These are phyloP conservation scores for Napeogenes inachia DNA, from an alignment of 2,888 invertebrate genomes.

Conservation along the genomic window DNA sequence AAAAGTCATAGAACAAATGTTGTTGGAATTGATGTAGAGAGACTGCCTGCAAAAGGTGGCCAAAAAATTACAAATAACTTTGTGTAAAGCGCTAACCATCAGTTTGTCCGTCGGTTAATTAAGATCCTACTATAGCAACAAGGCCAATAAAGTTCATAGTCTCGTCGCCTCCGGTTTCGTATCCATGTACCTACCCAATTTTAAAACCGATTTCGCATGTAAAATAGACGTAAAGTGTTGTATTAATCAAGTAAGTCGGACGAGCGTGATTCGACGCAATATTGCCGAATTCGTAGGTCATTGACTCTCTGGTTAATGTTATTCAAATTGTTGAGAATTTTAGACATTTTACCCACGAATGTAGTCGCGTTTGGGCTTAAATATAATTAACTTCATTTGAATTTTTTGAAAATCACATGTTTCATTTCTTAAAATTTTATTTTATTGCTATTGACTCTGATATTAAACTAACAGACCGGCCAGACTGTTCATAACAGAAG, in stretches of 20 bases:
- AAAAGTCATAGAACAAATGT: no score
- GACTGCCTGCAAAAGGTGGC: no score
- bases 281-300: constrained; percentile 25
- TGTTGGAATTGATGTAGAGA: no score
- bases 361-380: not conserved
- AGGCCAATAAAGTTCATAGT: no score
- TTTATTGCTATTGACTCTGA: no score
- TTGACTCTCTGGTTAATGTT: constrained; percentile 19
- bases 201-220: constrained; percentile 30
- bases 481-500: no score
- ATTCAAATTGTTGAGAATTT: constrained; percentile 13
- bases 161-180: not conserved
- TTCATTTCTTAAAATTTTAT: no score
- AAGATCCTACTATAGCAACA: no score
- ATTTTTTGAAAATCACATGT: not conserved
- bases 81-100: no score
- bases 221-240: constrained; percentile 29
- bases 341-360: constrained; percentile 7
- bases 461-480: no score
- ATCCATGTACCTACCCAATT: not conserved
- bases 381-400: not conserved
- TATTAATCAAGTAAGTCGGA: constrained; percentile 30
- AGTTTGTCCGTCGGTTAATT: no score
- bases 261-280: constrained; percentile 29
- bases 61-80: no score